Conservation (phyloP, 2,113 vertebrate species). For the Aepyceros melampus region DNA sequence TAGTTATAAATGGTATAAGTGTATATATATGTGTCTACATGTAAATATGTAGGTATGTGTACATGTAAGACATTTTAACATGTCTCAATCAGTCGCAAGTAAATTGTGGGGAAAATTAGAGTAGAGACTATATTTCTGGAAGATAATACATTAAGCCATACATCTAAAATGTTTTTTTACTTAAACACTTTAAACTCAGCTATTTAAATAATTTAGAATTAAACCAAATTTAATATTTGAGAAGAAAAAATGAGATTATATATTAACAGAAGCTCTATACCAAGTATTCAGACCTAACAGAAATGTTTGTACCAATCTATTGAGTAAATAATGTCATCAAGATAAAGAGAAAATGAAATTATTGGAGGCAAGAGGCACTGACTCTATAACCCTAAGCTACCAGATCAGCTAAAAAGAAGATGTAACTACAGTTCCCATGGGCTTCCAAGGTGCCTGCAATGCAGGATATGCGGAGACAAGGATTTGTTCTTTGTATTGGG, state of each 20-base stretch:
- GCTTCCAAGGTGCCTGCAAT: background rate
- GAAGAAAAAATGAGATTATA: background rate
- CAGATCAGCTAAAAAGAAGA: background rate
- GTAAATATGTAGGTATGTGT: background rate
- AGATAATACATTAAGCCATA: background rate
- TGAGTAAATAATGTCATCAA: background rate
- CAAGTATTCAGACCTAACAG: background rate
- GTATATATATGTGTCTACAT: background rate
- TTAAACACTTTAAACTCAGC: background rate
- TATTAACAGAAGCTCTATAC: background rate
- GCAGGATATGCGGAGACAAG: accelerated
- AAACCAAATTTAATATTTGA: background rate
- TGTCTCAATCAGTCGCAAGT: background rate
- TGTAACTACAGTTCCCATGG: background rate
- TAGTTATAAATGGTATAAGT: background rate
- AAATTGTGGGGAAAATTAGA: background rate
- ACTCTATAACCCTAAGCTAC: background rate
- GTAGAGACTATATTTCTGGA: background rate
- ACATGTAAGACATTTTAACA: background rate
- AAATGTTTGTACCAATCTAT: background rate
- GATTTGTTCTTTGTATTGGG: background rate
- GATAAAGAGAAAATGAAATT: background rate
- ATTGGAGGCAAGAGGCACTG: background rate
- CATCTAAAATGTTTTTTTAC: background rate
- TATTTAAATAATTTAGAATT: background rate